phyloP scores from a whole-genome alignment of 2,888 invertebrate genomes.

The Lysandra coridon region DNA sequence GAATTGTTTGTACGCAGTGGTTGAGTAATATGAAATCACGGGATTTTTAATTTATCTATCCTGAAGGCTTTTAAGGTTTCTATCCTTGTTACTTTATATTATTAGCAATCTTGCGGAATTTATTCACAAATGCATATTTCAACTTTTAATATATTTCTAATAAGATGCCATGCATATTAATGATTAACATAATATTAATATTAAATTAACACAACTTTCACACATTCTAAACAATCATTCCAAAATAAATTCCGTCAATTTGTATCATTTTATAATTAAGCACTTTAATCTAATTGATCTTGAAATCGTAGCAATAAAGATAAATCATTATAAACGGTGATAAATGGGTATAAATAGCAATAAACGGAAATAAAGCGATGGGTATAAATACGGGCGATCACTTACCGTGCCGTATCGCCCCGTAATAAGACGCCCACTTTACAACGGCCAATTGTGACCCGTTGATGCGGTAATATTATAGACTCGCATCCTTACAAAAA shows the following conservation, averaged over 20 bases:
- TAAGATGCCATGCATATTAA: not conserved
- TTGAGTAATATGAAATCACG: no score
- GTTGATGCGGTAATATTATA: constrained; percentile 9
- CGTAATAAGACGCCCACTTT: constrained; percentile 31
- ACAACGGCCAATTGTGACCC: constrained; percentile 28
- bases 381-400: constrained; percentile 27
- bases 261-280: constrained; percentile 25
- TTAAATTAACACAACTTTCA: not conserved
- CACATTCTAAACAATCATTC: not conserved
- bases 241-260: not conserved
- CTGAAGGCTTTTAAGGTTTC: no score
- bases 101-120: no score
- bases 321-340: constrained; percentile 27
- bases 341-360: constrained; percentile 27
- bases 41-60: no score
- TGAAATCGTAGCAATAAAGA: constrained; percentile 35
- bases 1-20: no score
- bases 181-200: not conserved
- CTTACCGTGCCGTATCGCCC: constrained; percentile 29
- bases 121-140: not conserved
- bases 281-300: constrained; percentile 33
- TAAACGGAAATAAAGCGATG: constrained; percentile 26
- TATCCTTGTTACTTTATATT: no score
- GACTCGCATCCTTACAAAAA: not conserved
- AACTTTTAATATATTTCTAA: not conserved